Evolutionary conservation across 2,797 vertebrate genomes (phyloP).

Genomic region (Protosalanx chinensis): DNA sequence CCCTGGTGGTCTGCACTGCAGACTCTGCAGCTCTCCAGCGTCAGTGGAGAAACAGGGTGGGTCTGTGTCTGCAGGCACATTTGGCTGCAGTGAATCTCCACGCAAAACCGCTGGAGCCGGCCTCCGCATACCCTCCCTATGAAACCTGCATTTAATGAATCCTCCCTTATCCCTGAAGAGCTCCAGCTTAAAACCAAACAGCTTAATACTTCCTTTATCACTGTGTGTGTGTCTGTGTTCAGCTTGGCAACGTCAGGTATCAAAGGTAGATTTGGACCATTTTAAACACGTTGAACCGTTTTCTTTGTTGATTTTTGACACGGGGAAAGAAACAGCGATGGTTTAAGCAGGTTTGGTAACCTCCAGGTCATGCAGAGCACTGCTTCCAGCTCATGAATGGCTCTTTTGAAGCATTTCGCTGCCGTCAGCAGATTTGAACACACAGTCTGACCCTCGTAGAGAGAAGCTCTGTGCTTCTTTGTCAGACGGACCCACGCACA

Average conservation of each 20-base stretch:
- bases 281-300: too few relatives aligned
- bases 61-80: conserved; percentile 39
- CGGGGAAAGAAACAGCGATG: conserved; percentile 36
- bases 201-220: neutral
- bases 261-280: conserved; percentile 2
- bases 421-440: conserved; percentile 14
- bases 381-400: conserved; percentile 15
- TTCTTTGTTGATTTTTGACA: conserved; percentile 18
- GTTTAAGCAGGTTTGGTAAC: conserved; percentile 30
- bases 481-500: conserved; percentile 3
- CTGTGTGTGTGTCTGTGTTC: neutral
- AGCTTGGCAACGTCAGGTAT: conserved; percentile 15
- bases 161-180: conserved; percentile 6
- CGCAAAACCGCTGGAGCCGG: conserved; percentile 62
- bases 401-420: conserved; percentile 19
- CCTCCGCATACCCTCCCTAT: conserved; percentile 61
- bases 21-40: conserved; percentile 21
- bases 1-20: conserved; percentile 45
- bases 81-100: conserved; percentile 63
- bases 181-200: neutral
- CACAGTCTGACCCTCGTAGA: neutral
- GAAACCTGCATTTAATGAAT: conserved; percentile 60
- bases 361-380: conserved; percentile 23
- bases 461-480: conserved; percentile 11
- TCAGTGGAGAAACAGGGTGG: conserved; percentile 56